These are phyloP conservation scores for Eulemur rufifrons DNA, from an alignment of 2,113 vertebrate genomes.

Conservation along the genomic window DNA sequence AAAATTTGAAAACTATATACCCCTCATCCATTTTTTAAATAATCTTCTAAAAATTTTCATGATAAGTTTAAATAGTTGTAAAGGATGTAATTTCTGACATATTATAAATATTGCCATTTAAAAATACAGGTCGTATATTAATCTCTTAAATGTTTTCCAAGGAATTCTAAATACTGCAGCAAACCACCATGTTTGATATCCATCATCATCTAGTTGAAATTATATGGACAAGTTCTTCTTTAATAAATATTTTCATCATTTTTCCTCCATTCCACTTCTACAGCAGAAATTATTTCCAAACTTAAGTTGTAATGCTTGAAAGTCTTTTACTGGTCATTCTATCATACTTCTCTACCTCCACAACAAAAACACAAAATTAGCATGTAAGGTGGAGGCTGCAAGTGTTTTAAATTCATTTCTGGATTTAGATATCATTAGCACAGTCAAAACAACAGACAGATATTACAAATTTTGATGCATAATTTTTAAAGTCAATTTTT, in stretches of 20 bases:
- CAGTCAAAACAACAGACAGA: not conserved
- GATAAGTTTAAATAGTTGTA: not conserved
- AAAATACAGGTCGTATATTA: not conserved
- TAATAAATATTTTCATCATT: not conserved
- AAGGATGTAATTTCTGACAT: conserved; percentile 33
- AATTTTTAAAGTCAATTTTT: not conserved
- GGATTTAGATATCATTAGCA: conserved; percentile 14
- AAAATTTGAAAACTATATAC: not conserved
- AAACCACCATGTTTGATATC: not conserved
- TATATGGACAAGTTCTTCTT: not conserved
- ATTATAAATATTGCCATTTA: conserved; percentile 7
- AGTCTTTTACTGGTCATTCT: not conserved
- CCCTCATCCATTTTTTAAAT: not conserved
- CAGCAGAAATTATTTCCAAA: conserved; percentile 34
- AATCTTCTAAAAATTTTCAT: conserved; percentile 34
- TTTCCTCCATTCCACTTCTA: not conserved
- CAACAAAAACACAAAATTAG: not conserved
- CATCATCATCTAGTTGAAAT: not conserved
- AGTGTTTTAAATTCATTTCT: not conserved
- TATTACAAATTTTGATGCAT: not conserved
- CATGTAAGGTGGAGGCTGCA: not conserved
- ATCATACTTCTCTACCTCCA: not conserved
- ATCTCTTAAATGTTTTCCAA: conserved; percentile 13
- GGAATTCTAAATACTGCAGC: not conserved
- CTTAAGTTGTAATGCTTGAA: not conserved